Base-by-base conservation (phyloP, 2,113 vertebrate genomes). In the Gnathonemus longibarbis region DNA sequence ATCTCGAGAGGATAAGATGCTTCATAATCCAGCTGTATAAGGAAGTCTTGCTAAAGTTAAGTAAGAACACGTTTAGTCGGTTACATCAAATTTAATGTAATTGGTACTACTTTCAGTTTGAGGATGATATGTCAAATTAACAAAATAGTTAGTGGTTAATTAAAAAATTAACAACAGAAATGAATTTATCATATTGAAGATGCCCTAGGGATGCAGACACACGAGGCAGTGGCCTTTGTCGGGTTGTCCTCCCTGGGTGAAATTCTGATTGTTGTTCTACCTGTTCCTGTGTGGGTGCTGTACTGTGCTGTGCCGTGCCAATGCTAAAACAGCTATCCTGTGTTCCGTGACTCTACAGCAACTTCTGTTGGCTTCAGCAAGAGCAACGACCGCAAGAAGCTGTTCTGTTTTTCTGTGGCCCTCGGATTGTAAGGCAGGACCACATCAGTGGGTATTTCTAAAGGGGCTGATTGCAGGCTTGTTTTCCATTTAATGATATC, bases 281-380 rank as follows among this genome's bases (percentile, higher is more conserved):
- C 95, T 95, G 94, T 95, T 93, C 92, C 92, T 93, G 90, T 93
- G 94, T 96, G 91, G 93, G 95, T 93, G 93, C 94, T 93, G 95
- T 96, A 92, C 92, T 93, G 94, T 95, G 92, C 94, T 94, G 46
- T 48, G 46, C 46, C 0, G 46, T 48, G 7, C 46, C 46, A 8
- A 19, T 85, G 80, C 83, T 50, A 93, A 91, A 90, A 92, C 92
- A 52, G 77, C 58, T 74, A 9, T 84, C 62, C 74, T 91, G 92
- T 93, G 92, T 92, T 92, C 92, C 88, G 48, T 91, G 94, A 95
- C 95, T 95, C 95, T 96, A 94, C 95, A 96, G 95, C 95, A 96
- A 95, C 96, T 95, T 95, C 91, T 95, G 93, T 91, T 95, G 93
- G 94, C 93, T 91, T 93, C 92, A 88, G 91, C 89, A 90, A 80